Base-by-base conservation (phyloP, 2,888 invertebrate species). In the Gerris lacustris region DNA sequence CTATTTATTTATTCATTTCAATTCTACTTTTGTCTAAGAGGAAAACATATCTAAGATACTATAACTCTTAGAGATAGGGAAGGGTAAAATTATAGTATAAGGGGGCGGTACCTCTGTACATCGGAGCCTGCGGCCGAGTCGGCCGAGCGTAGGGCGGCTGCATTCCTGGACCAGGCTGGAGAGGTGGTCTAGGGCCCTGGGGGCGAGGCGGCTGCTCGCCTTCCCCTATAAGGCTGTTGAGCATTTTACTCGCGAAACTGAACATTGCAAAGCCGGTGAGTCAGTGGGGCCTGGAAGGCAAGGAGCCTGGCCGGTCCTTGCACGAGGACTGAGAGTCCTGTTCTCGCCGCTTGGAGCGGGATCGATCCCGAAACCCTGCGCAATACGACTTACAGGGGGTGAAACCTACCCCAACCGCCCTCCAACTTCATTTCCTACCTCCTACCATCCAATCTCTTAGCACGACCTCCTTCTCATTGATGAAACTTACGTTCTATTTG, bases 181-280 rank as follows among this genome's bases (percentile, higher is more conserved):
- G 76, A 63, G 71, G 72, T 69, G 70, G 68, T 68, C 71, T 71
- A 69, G 67, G 73, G 63, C 67, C 74, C 44, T 70, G 64, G 7
- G 64, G 71, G 63, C 64, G 73, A 67, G 75, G 70, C 44, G 70
- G 76, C 71, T 73, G 74, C 73, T 80, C 80, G 69, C 76, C 79
- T 74, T 78, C 79, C 77, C 79, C 80, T 77, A 81, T 80, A 70
- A 81, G 79, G 76, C 80, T 80, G 76, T 81, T 81, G 74, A 81
- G 78, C 80, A 81, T 80, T 76, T 81, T 81, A 76, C 80, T 80
- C 67, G 81, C 81, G 76, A 81, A 81, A 77, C 79, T 81, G 76
- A 81, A 80, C 81, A 81, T 81, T 73, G 68, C 76, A 76, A 72
- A 70, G 43, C 69, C 15, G 45, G 44, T 11, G 6, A 45, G 17